Evolutionary conservation across 2,888 invertebrate genomes (phyloP), one percentile per base, ranked within the genome.

Genomic region (Hetaerina titia): DNA sequence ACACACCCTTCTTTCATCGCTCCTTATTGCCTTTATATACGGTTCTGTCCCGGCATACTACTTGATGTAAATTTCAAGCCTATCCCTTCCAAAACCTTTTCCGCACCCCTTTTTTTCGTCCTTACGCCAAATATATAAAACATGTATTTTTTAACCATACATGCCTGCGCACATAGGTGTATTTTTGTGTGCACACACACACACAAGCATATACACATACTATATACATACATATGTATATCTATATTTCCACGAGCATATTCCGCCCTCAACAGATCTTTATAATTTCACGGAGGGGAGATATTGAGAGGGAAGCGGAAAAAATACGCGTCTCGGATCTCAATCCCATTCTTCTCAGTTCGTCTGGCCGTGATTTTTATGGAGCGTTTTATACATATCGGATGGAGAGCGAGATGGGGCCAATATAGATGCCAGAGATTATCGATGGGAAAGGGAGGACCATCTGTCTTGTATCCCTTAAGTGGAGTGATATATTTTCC

Each of bases 361-460:
- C 81, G 81, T 81, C 81, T 81, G 81, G 81, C n/a, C 31, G 81
- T 31, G 81, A 81, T 81, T 31, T 81, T 81, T 81, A 81, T 81
- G 81, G 81, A 81, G 31, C 81, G 81, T 81, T 81, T 81, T 22
- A 81, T 81, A 11, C 81, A 81, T 81, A 22, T 22, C 25, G 81
- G 81, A 81, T 81, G 81, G 81, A 25, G 15, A 4, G 31, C 13
- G 9, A 2, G 81, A 31, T 25, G 81, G 81, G 11, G 81, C 81
- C 81, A 81, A 89, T 89, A 89, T 58, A 58, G 56, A 56, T 89
- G 89, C n/a, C n/a, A 89, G 22, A 89, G 89, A 89, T 89, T 89
- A 89, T 89, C 89, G n/a, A 56, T 89, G 89, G 19, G 89, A 89
- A 89, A n/a, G 89, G 89, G n/a, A n/a, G n/a, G n/a, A 58, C 7